These are phyloP conservation scores for Dryococelus australis DNA, from an alignment of 2,888 invertebrate genomes.

Conservation along the genomic window DNA sequence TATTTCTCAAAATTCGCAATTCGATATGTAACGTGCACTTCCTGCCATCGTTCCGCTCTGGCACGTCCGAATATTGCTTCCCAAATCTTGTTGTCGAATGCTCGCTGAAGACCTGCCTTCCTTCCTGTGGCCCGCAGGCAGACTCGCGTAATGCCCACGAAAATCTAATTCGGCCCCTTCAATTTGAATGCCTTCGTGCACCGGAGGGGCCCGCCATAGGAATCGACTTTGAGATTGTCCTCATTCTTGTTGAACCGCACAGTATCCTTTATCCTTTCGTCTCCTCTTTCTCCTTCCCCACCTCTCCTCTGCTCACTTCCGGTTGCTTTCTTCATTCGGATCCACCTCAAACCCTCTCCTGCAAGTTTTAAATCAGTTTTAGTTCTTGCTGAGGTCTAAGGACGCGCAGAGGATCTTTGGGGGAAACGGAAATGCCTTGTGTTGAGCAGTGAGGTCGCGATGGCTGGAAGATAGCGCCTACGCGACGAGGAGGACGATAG, in stretches of 20 bases:
- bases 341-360: background rate
- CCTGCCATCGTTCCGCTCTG: background rate
- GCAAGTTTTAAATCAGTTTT: no score
- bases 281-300: background rate
- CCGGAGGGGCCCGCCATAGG: background rate
- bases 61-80: background rate
- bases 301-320: background rate
- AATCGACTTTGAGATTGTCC: background rate
- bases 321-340: background rate
- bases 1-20: no score
- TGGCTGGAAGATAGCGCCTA: no score
- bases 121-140: background rate
- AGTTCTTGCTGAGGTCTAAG: no score
- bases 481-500: no score
- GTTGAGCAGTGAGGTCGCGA: no score
- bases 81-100: background rate
- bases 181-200: slow-evolving; percentile 1
- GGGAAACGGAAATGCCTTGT: no score
- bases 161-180: background rate
- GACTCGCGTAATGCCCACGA: background rate
- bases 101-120: background rate
- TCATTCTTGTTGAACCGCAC: background rate
- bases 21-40: background rate
- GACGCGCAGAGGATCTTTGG: no score
- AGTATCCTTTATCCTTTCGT: slow-evolving; percentile 8